Evolutionary conservation across 2,113 vertebrate genomes (phyloP).

Genomic region (Vulpes ferrilata): DNA sequence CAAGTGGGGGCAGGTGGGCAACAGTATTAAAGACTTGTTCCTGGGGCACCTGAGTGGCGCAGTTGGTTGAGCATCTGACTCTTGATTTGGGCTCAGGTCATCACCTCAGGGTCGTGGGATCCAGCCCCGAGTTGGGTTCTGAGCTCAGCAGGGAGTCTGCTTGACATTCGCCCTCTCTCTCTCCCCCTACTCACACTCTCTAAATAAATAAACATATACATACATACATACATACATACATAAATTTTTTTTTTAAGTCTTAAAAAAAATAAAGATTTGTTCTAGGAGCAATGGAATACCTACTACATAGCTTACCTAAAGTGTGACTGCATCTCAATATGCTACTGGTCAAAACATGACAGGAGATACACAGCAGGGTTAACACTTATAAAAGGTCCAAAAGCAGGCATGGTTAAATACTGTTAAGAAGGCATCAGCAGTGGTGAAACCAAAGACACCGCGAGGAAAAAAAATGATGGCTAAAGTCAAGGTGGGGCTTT

Average conservation of each 20-base stretch:
- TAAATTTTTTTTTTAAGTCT: no score
- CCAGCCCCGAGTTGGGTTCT: no score
- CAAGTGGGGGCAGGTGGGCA: not conserved
- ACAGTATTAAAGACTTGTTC: not conserved
- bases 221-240: no score
- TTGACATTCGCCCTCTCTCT: no score
- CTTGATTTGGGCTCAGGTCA: not conserved
- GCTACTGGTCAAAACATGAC: not conserved
- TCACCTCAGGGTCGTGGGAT: no score
- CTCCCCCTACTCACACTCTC: no score
- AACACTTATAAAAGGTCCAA: not conserved
- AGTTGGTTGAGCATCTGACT: not conserved
- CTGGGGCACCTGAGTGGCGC: not conserved
- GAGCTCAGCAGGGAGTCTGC: no score
- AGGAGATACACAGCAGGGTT: not conserved
- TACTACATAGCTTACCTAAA: not conserved
- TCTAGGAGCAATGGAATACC: not conserved
- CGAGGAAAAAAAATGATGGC: not conserved
- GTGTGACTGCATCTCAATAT: fast-evolving
- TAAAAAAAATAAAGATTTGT: no score
- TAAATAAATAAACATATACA: no score
- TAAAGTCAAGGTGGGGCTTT: not conserved
- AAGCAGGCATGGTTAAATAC: not conserved
- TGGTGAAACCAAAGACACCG: not conserved
- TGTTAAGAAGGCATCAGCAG: not conserved